Percentiles rank a stretch among this genome's conserved stretches.
These are phyloP conservation scores for Mimumesa dahlbomi DNA, from an alignment of 2,888 invertebrate species.

Conservation along the genomic window DNA sequence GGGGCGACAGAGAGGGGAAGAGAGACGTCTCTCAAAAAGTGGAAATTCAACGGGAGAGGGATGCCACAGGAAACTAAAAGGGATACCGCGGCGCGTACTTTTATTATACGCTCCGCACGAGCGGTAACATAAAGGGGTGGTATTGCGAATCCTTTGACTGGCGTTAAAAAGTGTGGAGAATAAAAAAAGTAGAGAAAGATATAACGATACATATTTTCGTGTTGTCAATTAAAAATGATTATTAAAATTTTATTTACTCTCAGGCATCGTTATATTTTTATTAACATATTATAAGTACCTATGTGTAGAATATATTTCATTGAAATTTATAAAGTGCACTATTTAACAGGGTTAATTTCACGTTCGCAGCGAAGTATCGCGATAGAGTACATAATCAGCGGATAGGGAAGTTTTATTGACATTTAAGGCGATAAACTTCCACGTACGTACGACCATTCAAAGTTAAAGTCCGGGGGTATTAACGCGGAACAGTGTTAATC, in stretches of 20 bases:
- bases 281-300: too few relatives aligned
- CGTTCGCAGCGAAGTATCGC: background rate
- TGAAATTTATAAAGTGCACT: too few relatives aligned
- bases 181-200: too few relatives aligned
- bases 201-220: constrained; percentile 69
- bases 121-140: constrained; percentile 47
- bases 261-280: too few relatives aligned
- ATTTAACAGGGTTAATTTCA: too few relatives aligned
- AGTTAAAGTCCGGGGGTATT: constrained; percentile 16
- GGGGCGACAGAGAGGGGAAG: constrained; percentile 19
- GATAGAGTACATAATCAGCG: background rate
- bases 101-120: constrained; percentile 56
- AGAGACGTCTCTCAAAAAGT: constrained; percentile 55
- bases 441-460: constrained; percentile 1
- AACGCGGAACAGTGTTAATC: constrained; percentile 61
- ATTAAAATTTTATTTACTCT: background rate
- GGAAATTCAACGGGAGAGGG: constrained; percentile 59
- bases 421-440: constrained; percentile 24
- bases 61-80: constrained; percentile 17
- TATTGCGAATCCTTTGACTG: constrained; percentile 64
- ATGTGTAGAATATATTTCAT: too few relatives aligned
- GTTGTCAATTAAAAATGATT: constrained; percentile 49
- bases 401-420: constrained; percentile 15
- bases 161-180: constrained; percentile 10
- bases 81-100: constrained; percentile 25